Conservation (phyloP, 2,888 invertebrate species). For the Xiphydria camelus region DNA sequence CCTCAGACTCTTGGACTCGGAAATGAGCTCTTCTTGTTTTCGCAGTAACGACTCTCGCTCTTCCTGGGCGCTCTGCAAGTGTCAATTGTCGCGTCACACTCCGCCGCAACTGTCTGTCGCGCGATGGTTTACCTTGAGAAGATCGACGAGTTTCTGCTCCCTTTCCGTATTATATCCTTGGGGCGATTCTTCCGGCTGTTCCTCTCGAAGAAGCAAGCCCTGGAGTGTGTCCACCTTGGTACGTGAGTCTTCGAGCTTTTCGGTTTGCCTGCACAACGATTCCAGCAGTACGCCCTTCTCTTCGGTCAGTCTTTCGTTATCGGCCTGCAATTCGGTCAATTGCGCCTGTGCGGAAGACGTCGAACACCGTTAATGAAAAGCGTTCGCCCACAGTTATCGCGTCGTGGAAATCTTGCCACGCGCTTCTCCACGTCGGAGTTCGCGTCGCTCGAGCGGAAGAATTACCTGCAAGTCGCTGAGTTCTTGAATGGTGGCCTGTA, state of each 20-base stretch:
- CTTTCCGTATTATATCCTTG: slow-evolving; percentile 70
- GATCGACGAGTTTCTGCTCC: slow-evolving; percentile 80
- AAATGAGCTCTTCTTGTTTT: slow-evolving; percentile 79
- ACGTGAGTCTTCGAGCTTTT: slow-evolving; percentile 85
- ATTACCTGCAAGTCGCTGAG: slow-evolving; percentile 86
- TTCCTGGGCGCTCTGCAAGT: slow-evolving; percentile 70
- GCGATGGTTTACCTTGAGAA: slow-evolving; percentile 75
- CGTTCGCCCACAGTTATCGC: no score
- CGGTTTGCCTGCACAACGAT: slow-evolving; percentile 89
- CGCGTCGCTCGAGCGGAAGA: no score
- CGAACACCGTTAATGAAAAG: no score
- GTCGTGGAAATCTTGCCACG: no score
- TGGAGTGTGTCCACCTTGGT: slow-evolving; percentile 84
- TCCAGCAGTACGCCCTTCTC: slow-evolving; percentile 89
- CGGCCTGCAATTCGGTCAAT: slow-evolving; percentile 82
- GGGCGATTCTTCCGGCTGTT: slow-evolving; percentile 61
- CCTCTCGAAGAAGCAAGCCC: slow-evolving; percentile 73
- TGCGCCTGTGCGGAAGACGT: slow-evolving; percentile 64
- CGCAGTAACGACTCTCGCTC: slow-evolving; percentile 73
- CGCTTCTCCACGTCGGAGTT: no score
- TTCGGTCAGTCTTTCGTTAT: slow-evolving; percentile 84
- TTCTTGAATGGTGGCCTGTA: slow-evolving; percentile 93
- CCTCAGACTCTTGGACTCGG: slow-evolving; percentile 70
- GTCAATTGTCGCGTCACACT: no score
- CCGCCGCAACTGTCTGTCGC: no score